Base-by-base conservation (phyloP, 2,888 invertebrate genomes). In the Abrostola triplasia region DNA sequence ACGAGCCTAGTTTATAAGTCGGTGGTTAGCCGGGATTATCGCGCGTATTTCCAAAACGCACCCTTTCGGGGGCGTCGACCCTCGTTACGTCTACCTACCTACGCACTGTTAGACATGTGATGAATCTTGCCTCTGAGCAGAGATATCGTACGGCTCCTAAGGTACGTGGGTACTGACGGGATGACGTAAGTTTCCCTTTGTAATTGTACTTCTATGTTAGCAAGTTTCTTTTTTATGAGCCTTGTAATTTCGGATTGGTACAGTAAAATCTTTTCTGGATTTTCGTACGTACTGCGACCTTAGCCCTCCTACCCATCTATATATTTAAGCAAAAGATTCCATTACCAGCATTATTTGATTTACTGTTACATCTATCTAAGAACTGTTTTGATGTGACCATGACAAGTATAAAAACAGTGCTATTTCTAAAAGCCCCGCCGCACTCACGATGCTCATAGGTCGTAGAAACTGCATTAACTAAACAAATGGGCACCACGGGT, bases 41-140 rank as follows among this genome's bases (percentile, higher is more conserved):
- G 52, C 73, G 67, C 66, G 65, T 71, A 48, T 66, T 66, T 71
- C 64, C 77, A 61, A 70, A 76, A 68, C 70, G 54, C 74, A 81
- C 81, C 82, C 82, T 78, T 82, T 81, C 66, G 64, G 67, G 54
- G 63, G 48, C 81, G 55, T 62, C 71, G 81, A 82, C 80, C 81
- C 76, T 75, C 66, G 70, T 73, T 72, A 73, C 56, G 24, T 24
- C 24, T 24, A 52, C 36, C 61, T 54, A 73, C 65, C 68, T 50
- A 54, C 77, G 64, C 56, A 13, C 62, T 67, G 62, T 73, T 77
- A 65, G 55, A 64, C 68, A 62, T 61, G 72, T 77, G 79, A 79
- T 79, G 76, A 77, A 77, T 79, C 73, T 73, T 64, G 62, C 64
- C 57, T 41, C 13, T 59, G 44, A 37, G 44, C 41, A 48, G 62